phyloP scores from a whole-genome alignment of 2,888 invertebrate species.

The Corbicula japonica region DNA sequence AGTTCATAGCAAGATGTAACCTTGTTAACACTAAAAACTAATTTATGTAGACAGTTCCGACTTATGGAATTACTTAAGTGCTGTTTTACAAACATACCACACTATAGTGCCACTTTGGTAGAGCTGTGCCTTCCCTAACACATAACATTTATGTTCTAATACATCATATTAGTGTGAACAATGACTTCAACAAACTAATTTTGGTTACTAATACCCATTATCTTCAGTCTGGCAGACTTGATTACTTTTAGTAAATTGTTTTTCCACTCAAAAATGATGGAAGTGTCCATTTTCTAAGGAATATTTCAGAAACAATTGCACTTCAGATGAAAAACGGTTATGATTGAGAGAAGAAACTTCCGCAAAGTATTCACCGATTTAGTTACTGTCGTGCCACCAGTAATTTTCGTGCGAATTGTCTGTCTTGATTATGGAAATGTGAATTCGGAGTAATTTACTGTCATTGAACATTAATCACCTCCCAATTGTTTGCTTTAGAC shows the following conservation, averaged over 20 bases:
- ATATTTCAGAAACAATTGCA: constrained; percentile 24
- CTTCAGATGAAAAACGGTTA: constrained; percentile 15
- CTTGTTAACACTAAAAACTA: too few relatives aligned
- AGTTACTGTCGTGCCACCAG: constrained; percentile 31
- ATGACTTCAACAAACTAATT: too few relatives aligned
- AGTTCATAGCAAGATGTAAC: too few relatives aligned
- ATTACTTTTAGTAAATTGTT: constrained; percentile 44
- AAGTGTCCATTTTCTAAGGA: constrained; percentile 10
- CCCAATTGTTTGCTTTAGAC: neutral
- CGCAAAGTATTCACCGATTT: constrained; percentile 27
- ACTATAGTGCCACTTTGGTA: too few relatives aligned
- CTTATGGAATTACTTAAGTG: too few relatives aligned
- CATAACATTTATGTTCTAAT: too few relatives aligned
- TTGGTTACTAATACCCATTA: constrained; percentile 24
- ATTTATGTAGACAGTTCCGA: too few relatives aligned
- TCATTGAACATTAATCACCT: constrained; percentile 50
- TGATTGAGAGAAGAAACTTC: constrained; percentile 9
- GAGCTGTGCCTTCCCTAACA: too few relatives aligned
- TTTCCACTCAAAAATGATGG: constrained; percentile 13
- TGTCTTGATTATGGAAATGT: constrained; percentile 59
- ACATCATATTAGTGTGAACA: too few relatives aligned
- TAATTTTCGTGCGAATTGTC: constrained; percentile 58
- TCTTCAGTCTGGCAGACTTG: constrained; percentile 7
- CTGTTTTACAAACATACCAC: too few relatives aligned
- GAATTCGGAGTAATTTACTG: constrained; percentile 49